These are phyloP conservation scores for Dryococelus australis DNA, from an alignment of 2,888 invertebrate genomes.

Conservation along the genomic window DNA sequence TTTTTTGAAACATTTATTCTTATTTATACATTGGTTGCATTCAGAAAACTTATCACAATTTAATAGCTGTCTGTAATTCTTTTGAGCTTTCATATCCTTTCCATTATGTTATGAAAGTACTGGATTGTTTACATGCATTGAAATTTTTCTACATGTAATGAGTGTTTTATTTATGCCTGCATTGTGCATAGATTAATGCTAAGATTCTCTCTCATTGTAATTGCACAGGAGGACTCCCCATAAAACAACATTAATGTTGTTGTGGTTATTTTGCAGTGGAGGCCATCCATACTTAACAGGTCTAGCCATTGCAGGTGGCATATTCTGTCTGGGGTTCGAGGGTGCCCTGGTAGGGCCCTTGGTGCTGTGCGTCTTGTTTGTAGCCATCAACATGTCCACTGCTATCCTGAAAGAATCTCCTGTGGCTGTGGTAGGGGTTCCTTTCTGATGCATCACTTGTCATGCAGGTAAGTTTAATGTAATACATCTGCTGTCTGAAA, in stretches of 20 bases:
- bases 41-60: too few species aligned
- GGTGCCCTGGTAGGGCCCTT: conserved; percentile 97
- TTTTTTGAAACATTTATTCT: too few species aligned
- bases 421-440: background rate
- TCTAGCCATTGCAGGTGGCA: conserved; percentile 95
- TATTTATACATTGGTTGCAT: too few species aligned
- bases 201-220: too few species aligned
- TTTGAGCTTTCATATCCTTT: too few species aligned
- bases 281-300: conserved; percentile 98
- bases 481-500: background rate
- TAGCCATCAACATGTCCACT: conserved; percentile 81
- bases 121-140: too few species aligned
- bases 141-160: too few species aligned
- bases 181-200: too few species aligned
- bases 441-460: background rate
- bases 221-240: too few species aligned
- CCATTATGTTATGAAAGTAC: too few species aligned
- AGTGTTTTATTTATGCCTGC: too few species aligned
- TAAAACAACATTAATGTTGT: background rate
- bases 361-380: conserved; percentile 92
- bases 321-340: conserved; percentile 95
- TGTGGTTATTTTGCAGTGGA: conserved; percentile 65
- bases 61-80: too few species aligned
- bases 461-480: background rate
- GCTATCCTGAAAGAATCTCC: conserved; percentile 38